A percentile compares a stretch with the other conserved stretches of the same genome.
phyloP scores from a whole-genome alignment of 2,113 vertebrate species.

The Pungitius pungitius region DNA sequence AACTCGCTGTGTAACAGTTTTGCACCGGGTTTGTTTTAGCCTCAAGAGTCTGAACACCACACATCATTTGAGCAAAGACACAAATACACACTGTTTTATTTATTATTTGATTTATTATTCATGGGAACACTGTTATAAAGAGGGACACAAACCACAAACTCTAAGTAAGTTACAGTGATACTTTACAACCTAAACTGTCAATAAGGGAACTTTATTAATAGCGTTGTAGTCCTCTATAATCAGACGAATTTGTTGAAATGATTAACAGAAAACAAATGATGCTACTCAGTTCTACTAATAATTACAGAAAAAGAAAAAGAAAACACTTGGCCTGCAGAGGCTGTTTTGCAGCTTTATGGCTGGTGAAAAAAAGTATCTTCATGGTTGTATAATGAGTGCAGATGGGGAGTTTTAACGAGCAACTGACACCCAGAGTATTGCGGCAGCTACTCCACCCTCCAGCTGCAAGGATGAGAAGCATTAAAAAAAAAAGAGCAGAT shows the following conservation, averaged over 20 bases:
- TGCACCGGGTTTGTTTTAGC: slow-evolving; percentile 47
- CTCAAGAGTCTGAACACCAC: slow-evolving; percentile 42
- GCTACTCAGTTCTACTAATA: slow-evolving; percentile 13
- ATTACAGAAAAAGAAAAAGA: slow-evolving; percentile 27
- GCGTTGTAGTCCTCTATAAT: slow-evolving; percentile 26
- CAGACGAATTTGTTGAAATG: slow-evolving; percentile 33
- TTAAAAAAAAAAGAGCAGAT: slow-evolving; percentile 61
- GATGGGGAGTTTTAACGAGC: slow-evolving; percentile 66
- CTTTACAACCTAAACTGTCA: not conserved
- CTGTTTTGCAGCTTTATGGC: slow-evolving; percentile 49
- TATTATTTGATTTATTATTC: slow-evolving; percentile 44
- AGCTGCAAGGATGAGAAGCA: slow-evolving; percentile 71
- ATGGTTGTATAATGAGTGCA: slow-evolving; percentile 64
- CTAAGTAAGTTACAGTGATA: not conserved
- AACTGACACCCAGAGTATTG: slow-evolving; percentile 58
- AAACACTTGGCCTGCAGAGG: slow-evolving; percentile 35
- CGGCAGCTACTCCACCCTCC: slow-evolving; percentile 64
- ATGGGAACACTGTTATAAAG: slow-evolving; percentile 6
- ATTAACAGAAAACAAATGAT: slow-evolving; percentile 15
- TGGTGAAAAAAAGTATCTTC: slow-evolving; percentile 40
- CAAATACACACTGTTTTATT: slow-evolving; percentile 33
- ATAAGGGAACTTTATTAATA: not conserved
- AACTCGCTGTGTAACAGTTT: slow-evolving; percentile 17
- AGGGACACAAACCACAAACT: not conserved
- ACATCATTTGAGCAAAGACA: slow-evolving; percentile 16